Evolutionary conservation across 2,113 vertebrate genomes (phyloP).

Genomic region (Chinchilla lanigera): DNA sequence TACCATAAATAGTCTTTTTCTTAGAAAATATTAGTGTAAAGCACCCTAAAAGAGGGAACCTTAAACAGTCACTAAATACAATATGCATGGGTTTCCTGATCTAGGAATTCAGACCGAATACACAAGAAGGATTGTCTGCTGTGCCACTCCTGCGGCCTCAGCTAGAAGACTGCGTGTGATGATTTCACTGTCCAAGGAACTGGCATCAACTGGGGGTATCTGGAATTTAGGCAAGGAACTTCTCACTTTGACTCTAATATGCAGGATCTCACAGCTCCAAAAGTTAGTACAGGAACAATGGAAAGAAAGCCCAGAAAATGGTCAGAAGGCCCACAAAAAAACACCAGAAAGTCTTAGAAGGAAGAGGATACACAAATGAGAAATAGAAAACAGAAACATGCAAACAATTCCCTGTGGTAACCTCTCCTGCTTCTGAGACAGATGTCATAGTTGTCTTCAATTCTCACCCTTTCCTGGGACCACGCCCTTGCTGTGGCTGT

Average conservation of each 20-base stretch:
- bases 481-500: not conserved
- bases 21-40: not conserved
- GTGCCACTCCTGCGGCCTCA: not conserved
- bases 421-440: not conserved
- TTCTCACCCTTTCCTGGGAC: not conserved
- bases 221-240: not conserved
- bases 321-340: not conserved
- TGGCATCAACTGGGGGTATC: not conserved
- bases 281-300: not conserved
- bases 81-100: not conserved
- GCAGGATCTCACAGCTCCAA: not conserved
- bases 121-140: not conserved
- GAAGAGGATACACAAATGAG: not conserved
- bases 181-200: not conserved
- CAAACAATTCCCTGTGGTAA: not conserved
- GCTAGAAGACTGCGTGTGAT: not conserved
- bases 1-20: not conserved
- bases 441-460: not conserved
- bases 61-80: not conserved
- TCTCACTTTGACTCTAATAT: not conserved
- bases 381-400: not conserved
- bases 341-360: not conserved
- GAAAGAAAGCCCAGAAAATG: not conserved
- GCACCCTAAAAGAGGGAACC: not conserved
- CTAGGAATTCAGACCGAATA: not conserved